Evolutionary conservation across 2,888 invertebrate species (phyloP), one percentile per base, ranked within the genome.

Genomic region (Philhelius pedissequus): DNA sequence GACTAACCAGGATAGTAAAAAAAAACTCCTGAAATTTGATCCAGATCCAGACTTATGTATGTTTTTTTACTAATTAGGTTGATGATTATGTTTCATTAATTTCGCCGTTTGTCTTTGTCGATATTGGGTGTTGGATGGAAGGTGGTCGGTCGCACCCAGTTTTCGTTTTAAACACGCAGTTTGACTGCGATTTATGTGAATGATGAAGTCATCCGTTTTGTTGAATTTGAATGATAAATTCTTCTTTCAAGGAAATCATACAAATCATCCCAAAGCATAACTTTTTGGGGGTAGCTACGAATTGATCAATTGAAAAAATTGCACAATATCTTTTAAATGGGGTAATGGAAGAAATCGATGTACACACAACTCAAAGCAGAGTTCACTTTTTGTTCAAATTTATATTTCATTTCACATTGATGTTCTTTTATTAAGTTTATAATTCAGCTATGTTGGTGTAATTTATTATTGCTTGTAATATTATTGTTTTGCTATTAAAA

Each of bases 191-290:
- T 70, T 58, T 74, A 70, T 66, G 66, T 54, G 38, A 80, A 60
- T 62, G 62, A 76, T 84, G 84, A 84, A 84, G 84, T 84, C 84
- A 84, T 84, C 54, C 48, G 70, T 56, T 75, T 48, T 48, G 35
- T 20, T 45, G 27, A 35, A 54, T 9, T 15, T 13, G 35, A 64
- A 64, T 60, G 32, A 22, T 22, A 15, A 40, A 60, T 50, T 43
- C 40, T 30, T 54, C 25, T 20, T 56, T 35, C 9, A 15, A 45
- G 52, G 15, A 68, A 25, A 48, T 56, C 9, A 58, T 32, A 66
- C n/a, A 60, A 71, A 60, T 27, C 40, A 69, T 30, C 32, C 30
- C 38, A 38, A n/a, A 35, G 8, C 45, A 62, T 54, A 18, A 22
- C 60, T 52, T 35, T 18, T 15, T 25, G 9, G 1, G 32, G 38